Percentiles rank a stretch among this genome's conserved stretches.
Evolutionary conservation across 2,888 invertebrate species (phyloP).

Genomic region (Andrena marginata): DNA sequence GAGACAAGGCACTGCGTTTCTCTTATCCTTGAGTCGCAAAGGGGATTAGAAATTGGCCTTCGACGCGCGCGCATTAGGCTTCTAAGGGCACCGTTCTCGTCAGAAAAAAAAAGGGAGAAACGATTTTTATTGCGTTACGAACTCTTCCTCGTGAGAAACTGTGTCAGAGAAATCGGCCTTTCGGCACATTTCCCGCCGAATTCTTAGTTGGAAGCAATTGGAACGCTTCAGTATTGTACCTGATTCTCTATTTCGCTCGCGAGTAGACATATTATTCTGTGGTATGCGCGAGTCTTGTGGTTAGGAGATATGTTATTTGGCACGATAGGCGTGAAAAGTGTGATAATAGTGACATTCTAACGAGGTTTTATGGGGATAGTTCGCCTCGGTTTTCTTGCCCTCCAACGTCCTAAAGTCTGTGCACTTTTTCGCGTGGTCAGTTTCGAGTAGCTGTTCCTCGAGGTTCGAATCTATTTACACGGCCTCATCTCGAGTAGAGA

Average conservation of each 20-base stretch:
- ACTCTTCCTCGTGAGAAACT: conserved; percentile 35
- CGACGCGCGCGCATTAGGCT: conserved; percentile 46
- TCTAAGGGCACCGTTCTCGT: conserved; percentile 58
- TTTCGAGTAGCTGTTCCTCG: conserved; percentile 45
- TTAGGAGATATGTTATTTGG: background rate
- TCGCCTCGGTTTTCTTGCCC: background rate
- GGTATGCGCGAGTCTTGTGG: background rate
- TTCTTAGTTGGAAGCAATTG: conserved; percentile 3
- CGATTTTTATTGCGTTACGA: conserved; percentile 55
- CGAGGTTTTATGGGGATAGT: background rate
- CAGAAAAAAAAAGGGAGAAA: conserved; percentile 53
- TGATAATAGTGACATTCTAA: background rate
- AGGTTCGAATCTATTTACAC: conserved; percentile 77
- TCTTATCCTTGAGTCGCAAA: conserved; percentile 77
- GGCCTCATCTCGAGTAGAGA: conserved; percentile 78
- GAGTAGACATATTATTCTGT: background rate
- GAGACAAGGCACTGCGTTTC: conserved; percentile 76
- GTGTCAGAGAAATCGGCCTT: conserved; percentile 60
- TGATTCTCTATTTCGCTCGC: conserved; percentile 9
- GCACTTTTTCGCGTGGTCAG: conserved; percentile 60
- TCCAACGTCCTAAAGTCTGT: background rate
- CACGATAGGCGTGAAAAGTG: background rate
- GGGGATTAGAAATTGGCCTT: conserved; percentile 83
- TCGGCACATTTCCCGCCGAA: conserved; percentile 22
- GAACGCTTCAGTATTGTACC: background rate